Conservation (phyloP, 1,140 invertebrate species). For the Acyrthosiphon pisum region DNA sequence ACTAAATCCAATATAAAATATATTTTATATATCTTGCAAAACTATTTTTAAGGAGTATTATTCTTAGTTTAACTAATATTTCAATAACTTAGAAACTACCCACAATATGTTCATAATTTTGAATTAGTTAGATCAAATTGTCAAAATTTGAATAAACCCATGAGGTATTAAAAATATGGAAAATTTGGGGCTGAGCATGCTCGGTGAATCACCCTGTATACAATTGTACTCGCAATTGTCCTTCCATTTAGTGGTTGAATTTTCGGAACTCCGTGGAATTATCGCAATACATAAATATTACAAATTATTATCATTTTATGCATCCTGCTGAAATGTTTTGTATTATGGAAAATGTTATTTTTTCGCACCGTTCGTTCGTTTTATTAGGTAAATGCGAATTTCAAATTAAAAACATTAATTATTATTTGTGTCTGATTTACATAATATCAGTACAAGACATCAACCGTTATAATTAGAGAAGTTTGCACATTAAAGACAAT, state of each 20-base stretch:
- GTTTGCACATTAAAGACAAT: not conserved
- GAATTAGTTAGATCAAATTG: too few relatives aligned
- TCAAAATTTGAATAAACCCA: too few relatives aligned
- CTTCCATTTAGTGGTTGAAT: not conserved
- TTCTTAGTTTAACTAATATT: too few relatives aligned
- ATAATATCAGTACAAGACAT: not conserved
- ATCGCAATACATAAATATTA: not conserved
- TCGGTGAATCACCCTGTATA: not conserved
- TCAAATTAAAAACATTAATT: conserved; percentile 10
- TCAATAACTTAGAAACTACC: too few relatives aligned
- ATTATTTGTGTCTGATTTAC: not conserved
- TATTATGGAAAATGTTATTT: not conserved
- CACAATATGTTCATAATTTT: too few relatives aligned
- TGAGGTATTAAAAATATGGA: too few relatives aligned
- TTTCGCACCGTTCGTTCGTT: not conserved
- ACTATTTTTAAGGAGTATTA: too few relatives aligned
- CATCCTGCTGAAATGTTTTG: not conserved
- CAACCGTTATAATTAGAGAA: not conserved
- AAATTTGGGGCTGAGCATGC: too few relatives aligned
- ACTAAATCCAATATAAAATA: too few relatives aligned
- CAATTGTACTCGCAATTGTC: not conserved
- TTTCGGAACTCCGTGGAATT: not conserved
- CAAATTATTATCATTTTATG: not conserved
- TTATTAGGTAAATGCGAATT: not conserved
- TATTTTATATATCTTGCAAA: too few relatives aligned